These are phyloP conservation scores for Halcyon smyrnensis DNA, from an alignment of 2,797 vertebrate genomes.

Conservation along the genomic window DNA sequence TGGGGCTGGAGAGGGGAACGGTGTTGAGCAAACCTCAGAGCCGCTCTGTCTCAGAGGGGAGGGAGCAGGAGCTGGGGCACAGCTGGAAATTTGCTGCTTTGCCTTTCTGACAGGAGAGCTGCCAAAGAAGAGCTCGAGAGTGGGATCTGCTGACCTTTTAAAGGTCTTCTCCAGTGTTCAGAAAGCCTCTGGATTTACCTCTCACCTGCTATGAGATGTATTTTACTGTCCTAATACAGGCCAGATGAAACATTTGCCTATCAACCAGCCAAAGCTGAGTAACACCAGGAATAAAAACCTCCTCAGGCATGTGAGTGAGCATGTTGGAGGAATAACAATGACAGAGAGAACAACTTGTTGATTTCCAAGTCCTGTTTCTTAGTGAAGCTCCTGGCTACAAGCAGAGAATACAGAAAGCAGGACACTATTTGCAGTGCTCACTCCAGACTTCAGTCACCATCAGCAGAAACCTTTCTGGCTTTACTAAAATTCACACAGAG, in stretches of 20 bases:
- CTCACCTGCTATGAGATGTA: not conserved
- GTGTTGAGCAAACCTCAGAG: rapidly evolving
- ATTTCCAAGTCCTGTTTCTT: not conserved
- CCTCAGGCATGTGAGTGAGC: rapidly evolving
- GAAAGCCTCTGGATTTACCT: not conserved
- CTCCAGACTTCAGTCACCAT: not conserved
- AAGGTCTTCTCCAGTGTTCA: not conserved
- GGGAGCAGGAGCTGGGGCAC: not conserved
- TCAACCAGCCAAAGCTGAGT: not conserved
- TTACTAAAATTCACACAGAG: not conserved
- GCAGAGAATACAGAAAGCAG: not conserved
- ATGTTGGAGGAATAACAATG: not conserved
- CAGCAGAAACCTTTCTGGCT: not conserved
- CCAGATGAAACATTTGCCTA: not conserved
- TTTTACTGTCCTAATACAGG: not conserved
- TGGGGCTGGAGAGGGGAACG: not conserved
- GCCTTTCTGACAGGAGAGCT: not conserved
- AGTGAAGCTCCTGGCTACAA: not conserved
- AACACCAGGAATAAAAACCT: not conserved
- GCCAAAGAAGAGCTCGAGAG: not conserved
- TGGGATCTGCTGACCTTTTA: too few relatives aligned
- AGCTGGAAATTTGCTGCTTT: not conserved
- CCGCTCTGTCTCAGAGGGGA: rapidly evolving
- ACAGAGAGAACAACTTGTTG: not conserved
- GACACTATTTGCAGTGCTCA: not conserved